These are phyloP conservation scores for Nylanderia fulva DNA, from an alignment of 1,140 invertebrate genomes.

Conservation along the genomic window DNA sequence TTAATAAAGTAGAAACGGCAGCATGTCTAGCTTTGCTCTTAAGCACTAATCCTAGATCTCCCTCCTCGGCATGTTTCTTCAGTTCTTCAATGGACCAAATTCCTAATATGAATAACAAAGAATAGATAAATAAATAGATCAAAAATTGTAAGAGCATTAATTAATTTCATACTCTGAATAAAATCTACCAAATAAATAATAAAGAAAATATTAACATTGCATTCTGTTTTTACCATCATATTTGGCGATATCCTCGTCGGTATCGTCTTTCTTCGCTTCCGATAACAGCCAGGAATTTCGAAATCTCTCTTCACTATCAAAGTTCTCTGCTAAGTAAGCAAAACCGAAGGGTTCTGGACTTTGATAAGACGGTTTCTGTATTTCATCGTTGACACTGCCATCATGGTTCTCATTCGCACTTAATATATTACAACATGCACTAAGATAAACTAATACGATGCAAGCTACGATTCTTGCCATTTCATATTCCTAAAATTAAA, in stretches of 20 bases:
- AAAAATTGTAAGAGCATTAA: not conserved
- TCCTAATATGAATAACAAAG: slow-evolving; percentile 82
- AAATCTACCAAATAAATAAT: slow-evolving; percentile 2
- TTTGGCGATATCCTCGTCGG: slow-evolving; percentile 96
- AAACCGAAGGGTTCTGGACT: slow-evolving; percentile 87
- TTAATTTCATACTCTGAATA: not conserved
- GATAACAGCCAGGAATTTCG: slow-evolving; percentile 95
- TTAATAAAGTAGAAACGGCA: slow-evolving; percentile 94
- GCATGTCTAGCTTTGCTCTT: slow-evolving; percentile 98
- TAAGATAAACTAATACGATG: slow-evolving; percentile 53
- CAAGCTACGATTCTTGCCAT: slow-evolving; percentile 67
- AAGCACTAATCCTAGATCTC: slow-evolving; percentile 95
- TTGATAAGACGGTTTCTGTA: slow-evolving; percentile 82
- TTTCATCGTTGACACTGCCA: slow-evolving; percentile 22
- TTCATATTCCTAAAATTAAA: slow-evolving; percentile 72
- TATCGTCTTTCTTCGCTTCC: slow-evolving; percentile 96
- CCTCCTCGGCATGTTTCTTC: slow-evolving; percentile 90
- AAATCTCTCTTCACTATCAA: slow-evolving; percentile 93
- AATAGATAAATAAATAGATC: slow-evolving; percentile 29
- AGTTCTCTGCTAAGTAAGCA: slow-evolving; percentile 95
- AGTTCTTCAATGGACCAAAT: slow-evolving; percentile 93
- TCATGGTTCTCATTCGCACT: slow-evolving; percentile 51
- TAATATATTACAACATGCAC: slow-evolving; percentile 50
- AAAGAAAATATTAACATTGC: not conserved
- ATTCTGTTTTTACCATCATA: slow-evolving; percentile 92